Conservation (phyloP, 2,888 invertebrate genomes). For the Sabatieria punctata region DNA sequence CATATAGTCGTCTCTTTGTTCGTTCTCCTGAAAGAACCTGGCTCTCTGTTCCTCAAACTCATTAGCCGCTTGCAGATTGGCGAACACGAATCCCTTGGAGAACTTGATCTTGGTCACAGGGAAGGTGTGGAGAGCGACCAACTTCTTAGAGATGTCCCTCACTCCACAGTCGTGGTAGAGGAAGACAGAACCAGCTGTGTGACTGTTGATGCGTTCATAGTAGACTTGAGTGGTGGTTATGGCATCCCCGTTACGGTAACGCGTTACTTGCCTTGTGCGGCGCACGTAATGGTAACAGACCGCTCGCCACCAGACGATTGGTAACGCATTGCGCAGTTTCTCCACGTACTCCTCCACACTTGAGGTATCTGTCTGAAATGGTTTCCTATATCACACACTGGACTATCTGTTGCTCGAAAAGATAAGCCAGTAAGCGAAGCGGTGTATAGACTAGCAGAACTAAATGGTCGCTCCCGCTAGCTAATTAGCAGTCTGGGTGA, state of each 20-base stretch:
- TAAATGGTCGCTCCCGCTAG: too few species aligned
- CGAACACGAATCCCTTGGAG: constrained; percentile 63
- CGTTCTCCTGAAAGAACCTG: constrained; percentile 59
- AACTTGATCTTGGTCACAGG: constrained; percentile 59
- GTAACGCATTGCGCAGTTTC: constrained; percentile 50
- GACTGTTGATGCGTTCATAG: constrained; percentile 62
- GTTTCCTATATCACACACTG: too few species aligned
- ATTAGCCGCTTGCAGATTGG: constrained; percentile 54
- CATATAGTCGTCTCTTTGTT: constrained; percentile 63
- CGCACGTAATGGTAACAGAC: constrained; percentile 65
- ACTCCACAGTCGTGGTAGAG: constrained; percentile 55
- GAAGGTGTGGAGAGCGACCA: constrained; percentile 47
- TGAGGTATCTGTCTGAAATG: constrained; percentile 44
- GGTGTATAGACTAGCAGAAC: too few species aligned
- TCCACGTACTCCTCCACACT: constrained; percentile 49
- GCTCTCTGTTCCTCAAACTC: constrained; percentile 66
- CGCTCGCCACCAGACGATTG: constrained; percentile 71
- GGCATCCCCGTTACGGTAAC: constrained; percentile 62
- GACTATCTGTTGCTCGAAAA: too few species aligned
- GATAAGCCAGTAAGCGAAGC: too few species aligned
- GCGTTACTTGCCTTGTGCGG: constrained; percentile 45
- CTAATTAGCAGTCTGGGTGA: too few species aligned
- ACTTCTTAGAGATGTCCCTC: constrained; percentile 52
- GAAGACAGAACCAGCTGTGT: constrained; percentile 57
- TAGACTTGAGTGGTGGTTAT: constrained; percentile 65